Percentiles rank a stretch among this genome's conserved stretches.
These are phyloP conservation scores for Xiphias gladius DNA, from an alignment of 2,113 vertebrate species.

Conservation along the genomic window DNA sequence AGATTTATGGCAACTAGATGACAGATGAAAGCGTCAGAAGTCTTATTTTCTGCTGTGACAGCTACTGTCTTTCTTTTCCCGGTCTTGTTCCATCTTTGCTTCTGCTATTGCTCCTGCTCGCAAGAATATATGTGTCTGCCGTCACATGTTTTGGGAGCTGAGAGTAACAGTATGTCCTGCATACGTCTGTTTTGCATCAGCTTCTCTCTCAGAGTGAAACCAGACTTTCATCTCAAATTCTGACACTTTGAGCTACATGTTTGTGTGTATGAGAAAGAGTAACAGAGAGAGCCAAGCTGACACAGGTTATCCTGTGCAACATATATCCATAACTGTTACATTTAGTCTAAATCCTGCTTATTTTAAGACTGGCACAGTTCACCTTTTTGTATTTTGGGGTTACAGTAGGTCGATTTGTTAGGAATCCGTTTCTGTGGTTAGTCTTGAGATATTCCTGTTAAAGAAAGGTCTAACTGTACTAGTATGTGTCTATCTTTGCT, in stretches of 20 bases:
- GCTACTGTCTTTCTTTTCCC: neutral
- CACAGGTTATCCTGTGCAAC: neutral
- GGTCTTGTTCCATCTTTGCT: neutral
- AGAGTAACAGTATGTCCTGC: conserved; percentile 20
- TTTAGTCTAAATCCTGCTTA: neutral
- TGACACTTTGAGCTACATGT: conserved; percentile 6
- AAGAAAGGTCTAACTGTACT: neutral
- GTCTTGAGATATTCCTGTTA: neutral
- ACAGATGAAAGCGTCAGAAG: conserved; percentile 7
- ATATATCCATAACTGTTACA: neutral
- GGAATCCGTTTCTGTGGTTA: neutral
- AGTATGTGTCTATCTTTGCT: neutral
- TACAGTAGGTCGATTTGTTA: neutral
- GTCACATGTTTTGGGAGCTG: neutral
- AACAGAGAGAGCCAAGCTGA: neutral
- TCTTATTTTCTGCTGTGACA: conserved; percentile 1
- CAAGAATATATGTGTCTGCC: neutral
- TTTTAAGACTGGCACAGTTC: neutral
- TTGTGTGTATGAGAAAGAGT: neutral
- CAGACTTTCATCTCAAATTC: conserved; percentile 32
- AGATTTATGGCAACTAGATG: conserved; percentile 20
- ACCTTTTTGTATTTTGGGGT: neutral
- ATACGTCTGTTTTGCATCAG: conserved; percentile 12
- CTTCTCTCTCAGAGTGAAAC: conserved; percentile 8
- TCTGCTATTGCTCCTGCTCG: neutral